These are phyloP conservation scores for Poicephalus meyeri DNA, from an alignment of 2,113 vertebrate genomes.

Conservation along the genomic window DNA sequence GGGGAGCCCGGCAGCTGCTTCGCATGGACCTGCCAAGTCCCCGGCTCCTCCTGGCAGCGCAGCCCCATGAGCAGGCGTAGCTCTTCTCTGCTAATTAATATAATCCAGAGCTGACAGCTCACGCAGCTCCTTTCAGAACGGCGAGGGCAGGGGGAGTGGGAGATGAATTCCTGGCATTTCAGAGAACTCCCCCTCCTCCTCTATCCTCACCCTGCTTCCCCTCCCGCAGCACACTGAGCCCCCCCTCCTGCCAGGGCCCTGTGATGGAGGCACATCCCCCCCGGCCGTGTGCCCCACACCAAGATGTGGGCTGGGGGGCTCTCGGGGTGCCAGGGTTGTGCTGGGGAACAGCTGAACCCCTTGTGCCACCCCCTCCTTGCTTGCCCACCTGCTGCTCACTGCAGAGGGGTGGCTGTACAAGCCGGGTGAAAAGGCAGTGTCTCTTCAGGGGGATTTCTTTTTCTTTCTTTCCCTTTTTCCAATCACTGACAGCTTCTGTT, in stretches of 20 bases:
- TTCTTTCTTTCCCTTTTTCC: slow-evolving; percentile 29
- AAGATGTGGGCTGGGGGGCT: background rate
- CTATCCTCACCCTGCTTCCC: background rate
- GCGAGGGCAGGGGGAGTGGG: background rate
- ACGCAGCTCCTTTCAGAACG: background rate
- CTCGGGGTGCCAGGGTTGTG: accelerated
- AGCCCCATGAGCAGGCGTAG: background rate
- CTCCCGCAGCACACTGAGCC: background rate
- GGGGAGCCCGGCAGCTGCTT: background rate
- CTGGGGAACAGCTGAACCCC: slow-evolving; percentile 39
- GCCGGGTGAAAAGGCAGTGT: slow-evolving; percentile 17
- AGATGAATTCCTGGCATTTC: slow-evolving; percentile 20
- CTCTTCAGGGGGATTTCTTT: background rate
- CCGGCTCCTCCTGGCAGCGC: background rate
- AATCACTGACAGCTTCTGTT: slow-evolving; percentile 40
- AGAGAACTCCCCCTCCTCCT: background rate
- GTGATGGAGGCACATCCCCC: accelerated
- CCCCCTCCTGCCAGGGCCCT: background rate
- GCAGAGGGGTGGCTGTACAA: slow-evolving; percentile 38
- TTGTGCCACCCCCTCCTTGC: slow-evolving; percentile 39
- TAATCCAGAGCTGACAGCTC: slow-evolving; percentile 38
- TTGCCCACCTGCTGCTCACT: background rate
- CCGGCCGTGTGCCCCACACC: accelerated
- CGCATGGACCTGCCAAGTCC: background rate
- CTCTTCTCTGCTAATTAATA: slow-evolving; percentile 39